Conservation (phyloP, 2,113 vertebrate genomes). For the Paralichthys olivaceus region DNA sequence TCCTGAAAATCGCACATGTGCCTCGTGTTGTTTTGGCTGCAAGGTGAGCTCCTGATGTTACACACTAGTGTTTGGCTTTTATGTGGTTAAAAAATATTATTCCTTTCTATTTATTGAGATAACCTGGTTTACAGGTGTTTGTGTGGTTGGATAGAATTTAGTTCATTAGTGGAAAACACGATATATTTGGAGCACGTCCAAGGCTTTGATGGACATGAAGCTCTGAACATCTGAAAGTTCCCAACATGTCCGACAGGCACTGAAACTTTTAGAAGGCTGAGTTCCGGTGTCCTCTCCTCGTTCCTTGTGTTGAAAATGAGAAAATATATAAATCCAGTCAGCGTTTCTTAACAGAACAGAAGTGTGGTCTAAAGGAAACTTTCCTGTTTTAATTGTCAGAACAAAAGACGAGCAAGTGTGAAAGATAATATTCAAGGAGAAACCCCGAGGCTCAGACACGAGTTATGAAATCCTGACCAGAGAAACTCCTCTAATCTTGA, state of each 20-base stretch:
- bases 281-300: no score
- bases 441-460: background rate
- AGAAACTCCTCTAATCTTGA: background rate
- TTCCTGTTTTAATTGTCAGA: background rate
- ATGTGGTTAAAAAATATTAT: background rate
- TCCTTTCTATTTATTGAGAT: no score
- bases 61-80: constrained; percentile 33
- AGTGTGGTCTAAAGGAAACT: background rate
- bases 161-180: no score
- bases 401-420: background rate
- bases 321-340: background rate
- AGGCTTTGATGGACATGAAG: no score
- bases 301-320: no score
- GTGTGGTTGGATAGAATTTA: no score
- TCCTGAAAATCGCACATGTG: constrained; percentile 52
- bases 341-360: background rate
- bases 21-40: constrained; percentile 20
- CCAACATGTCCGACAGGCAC: no score
- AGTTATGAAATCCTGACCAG: background rate
- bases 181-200: no score
- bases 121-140: no score
- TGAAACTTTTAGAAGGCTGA: no score
- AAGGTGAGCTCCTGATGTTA: constrained; percentile 52
- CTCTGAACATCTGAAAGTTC: no score
- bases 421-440: background rate